These are phyloP conservation scores for Episyrphus balteatus DNA, from an alignment of 1,140 invertebrate genomes.

Conservation along the genomic window DNA sequence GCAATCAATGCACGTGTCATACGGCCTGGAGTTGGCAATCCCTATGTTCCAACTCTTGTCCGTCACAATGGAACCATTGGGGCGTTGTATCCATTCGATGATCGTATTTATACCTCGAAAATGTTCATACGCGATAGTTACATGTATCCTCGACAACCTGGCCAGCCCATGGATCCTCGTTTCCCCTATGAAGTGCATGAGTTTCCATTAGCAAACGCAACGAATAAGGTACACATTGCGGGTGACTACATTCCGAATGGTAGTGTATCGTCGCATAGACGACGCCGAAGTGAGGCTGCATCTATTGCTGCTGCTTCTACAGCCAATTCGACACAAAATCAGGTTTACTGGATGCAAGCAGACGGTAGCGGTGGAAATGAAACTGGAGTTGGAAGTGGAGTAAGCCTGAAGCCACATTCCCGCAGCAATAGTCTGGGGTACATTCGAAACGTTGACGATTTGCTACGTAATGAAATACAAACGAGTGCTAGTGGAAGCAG, in stretches of 20 bases:
- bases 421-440: conserved; percentile 31
- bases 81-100: conserved; percentile 23
- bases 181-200: conserved; percentile 30
- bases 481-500: conserved; percentile 10
- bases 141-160: conserved; percentile 33
- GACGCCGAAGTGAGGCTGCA: conserved; percentile 6
- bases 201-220: conserved; percentile 25
- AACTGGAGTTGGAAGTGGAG: no score
- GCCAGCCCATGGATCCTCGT: conserved; percentile 31
- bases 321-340: conserved; percentile 12
- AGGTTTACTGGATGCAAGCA: conserved; percentile 28
- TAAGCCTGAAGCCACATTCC: conserved; percentile 11
- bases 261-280: conserved; percentile 1
- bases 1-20: neutral
- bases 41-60: conserved; percentile 26
- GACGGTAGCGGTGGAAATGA: conserved; percentile 6
- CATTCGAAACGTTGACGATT: conserved; percentile 31
- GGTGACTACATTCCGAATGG: conserved; percentile 22
- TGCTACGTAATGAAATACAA: conserved; percentile 17
- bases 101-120: conserved; percentile 30
- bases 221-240: conserved; percentile 31
- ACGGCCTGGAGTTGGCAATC: conserved; percentile 14
- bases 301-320: conserved; percentile 7
- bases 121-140: conserved; percentile 32
- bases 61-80: conserved; percentile 32